phyloP scores from a whole-genome alignment of 2,888 invertebrate genomes.

The Drosophila borealis region DNA sequence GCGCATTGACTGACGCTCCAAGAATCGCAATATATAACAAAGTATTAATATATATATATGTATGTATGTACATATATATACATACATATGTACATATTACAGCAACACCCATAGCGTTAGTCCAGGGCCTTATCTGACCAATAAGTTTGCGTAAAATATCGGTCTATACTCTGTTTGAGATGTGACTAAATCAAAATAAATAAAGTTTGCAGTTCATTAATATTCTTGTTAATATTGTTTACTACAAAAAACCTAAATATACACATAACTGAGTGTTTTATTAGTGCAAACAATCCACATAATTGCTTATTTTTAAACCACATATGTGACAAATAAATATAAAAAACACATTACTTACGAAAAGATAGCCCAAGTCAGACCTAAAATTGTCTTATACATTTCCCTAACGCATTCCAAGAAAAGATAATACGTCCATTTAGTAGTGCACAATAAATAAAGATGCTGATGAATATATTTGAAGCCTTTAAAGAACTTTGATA shows the following conservation, averaged over 20 bases:
- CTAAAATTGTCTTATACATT: too few relatives aligned
- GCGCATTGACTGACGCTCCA: constrained; percentile 9
- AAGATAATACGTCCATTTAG: too few relatives aligned
- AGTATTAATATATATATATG: background rate
- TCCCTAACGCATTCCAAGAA: background rate
- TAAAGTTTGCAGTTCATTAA: background rate
- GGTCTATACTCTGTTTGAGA: background rate
- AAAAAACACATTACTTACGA: background rate
- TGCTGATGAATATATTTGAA: too few relatives aligned
- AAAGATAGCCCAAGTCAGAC: too few relatives aligned
- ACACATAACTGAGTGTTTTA: background rate
- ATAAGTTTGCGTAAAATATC: background rate
- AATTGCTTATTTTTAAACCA: background rate
- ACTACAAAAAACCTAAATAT: background rate
- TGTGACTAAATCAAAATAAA: background rate
- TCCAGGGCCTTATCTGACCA: constrained; percentile 22
- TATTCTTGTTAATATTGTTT: background rate
- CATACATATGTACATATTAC: background rate
- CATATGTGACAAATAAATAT: background rate
- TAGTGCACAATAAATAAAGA: too few relatives aligned
- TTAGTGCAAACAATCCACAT: background rate
- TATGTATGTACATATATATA: background rate
- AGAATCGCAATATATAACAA: constrained; percentile 4
- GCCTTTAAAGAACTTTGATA: too few relatives aligned
- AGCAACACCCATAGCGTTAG: background rate